Percentiles rank a stretch among this genome's conserved stretches.
phyloP scores from a whole-genome alignment of 1,140 invertebrate species.

The Zaprionus inermis region DNA sequence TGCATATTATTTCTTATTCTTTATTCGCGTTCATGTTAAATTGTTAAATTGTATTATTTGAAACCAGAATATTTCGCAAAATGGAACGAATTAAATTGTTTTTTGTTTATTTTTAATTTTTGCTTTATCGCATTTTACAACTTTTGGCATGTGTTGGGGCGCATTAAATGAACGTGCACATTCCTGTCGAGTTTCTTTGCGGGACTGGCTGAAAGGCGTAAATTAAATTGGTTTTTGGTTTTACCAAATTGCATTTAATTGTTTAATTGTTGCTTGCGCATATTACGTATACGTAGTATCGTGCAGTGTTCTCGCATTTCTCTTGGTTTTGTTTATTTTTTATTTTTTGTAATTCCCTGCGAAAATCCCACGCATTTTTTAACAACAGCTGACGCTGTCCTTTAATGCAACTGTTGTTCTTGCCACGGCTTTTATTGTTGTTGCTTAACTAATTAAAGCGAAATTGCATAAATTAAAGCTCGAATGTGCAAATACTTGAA shows the following conservation, averaged over 20 bases:
- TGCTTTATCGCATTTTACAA: background rate
- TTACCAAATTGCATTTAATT: conserved; percentile 45
- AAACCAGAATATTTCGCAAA: background rate
- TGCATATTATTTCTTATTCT: background rate
- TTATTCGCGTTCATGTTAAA: background rate
- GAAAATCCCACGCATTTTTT: conserved; percentile 45
- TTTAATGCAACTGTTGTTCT: conserved; percentile 8
- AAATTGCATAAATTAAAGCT: conserved; percentile 69
- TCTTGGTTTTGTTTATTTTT: conserved; percentile 31
- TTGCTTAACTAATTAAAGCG: conserved; percentile 60
- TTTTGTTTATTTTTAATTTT: no score
- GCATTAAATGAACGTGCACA: background rate
- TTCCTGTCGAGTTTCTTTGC: conserved; percentile 3
- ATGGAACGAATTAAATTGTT: background rate
- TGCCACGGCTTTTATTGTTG: background rate
- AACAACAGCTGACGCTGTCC: conserved; percentile 58
- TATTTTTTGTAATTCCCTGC: conserved; percentile 36
- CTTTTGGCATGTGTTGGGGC: conserved; percentile 12
- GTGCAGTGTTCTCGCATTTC: background rate
- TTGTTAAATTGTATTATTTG: background rate
- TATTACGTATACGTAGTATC: conserved; percentile 15
- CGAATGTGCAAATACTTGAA: conserved; percentile 12
- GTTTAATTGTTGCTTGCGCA: conserved; percentile 32
- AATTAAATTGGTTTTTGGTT: conserved; percentile 55
- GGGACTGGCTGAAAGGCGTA: background rate